Conservation (phyloP, 2,113 vertebrate genomes). For the Macaca mulatta region DNA sequence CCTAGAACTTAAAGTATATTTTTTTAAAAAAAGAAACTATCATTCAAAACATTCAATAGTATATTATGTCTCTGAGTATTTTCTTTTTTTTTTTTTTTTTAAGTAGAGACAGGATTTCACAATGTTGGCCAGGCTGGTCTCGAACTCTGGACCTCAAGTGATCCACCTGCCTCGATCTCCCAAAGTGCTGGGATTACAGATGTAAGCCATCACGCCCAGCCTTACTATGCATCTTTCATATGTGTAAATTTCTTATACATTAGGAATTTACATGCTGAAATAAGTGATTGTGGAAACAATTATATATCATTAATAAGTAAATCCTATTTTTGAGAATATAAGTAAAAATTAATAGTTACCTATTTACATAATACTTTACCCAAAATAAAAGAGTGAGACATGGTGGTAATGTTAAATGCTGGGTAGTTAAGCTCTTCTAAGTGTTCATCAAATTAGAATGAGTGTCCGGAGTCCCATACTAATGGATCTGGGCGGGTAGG, state of each 20-base stretch:
- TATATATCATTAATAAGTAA: background rate
- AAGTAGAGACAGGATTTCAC: no score
- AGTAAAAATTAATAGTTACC: background rate
- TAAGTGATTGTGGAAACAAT: background rate
- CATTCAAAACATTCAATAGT: background rate
- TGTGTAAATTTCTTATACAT: background rate
- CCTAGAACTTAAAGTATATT: no score
- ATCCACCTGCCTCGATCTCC: no score
- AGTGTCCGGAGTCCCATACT: background rate
- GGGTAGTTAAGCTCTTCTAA: background rate
- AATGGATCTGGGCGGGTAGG: background rate
- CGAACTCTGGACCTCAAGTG: no score
- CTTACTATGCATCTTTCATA: background rate
- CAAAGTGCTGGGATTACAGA: no score
- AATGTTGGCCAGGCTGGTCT: no score
- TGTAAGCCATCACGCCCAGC: no score
- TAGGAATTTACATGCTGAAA: background rate
- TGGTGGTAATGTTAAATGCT: background rate
- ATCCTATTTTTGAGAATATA: background rate
- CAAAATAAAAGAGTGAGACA: background rate
- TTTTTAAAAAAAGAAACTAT: background rate
- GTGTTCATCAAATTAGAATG: background rate
- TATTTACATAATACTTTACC: background rate
- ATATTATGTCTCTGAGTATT: background rate
- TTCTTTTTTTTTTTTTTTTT: no score